Conservation (phyloP, 2,113 vertebrate species). For the Chaetops frenatus region DNA sequence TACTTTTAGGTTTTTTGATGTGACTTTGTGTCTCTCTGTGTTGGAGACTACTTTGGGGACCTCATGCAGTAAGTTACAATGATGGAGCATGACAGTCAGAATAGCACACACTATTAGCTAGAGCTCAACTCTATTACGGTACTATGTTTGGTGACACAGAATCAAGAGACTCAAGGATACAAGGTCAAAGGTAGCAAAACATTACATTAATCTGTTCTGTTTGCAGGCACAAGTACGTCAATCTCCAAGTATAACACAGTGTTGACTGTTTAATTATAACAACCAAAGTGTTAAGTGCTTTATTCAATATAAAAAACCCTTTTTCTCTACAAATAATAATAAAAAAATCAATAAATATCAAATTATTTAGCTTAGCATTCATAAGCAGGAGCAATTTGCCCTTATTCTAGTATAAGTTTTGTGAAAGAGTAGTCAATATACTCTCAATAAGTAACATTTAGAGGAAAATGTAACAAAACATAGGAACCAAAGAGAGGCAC, state of each 20-base stretch:
- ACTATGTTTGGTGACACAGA: constrained; percentile 82
- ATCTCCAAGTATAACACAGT: constrained; percentile 69
- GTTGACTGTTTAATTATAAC: constrained; percentile 74
- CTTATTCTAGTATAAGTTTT: constrained; percentile 36
- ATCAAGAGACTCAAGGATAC: constrained; percentile 85
- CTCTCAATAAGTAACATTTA: constrained; percentile 13
- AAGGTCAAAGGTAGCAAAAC: constrained; percentile 89
- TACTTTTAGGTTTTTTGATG: constrained; percentile 66
- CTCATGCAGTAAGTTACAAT: constrained; percentile 84
- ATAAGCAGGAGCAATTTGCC: not conserved
- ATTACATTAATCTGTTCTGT: constrained; percentile 86
- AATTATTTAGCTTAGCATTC: not conserved
- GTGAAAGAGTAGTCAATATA: not conserved
- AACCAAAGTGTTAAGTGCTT: constrained; percentile 40
- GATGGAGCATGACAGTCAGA: constrained; percentile 89
- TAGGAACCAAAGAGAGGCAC: not conserved
- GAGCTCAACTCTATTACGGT: constrained; percentile 84
- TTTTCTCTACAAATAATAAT: not conserved
- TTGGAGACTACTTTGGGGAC: constrained; percentile 79
- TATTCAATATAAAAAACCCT: not conserved
- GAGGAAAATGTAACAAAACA: not conserved
- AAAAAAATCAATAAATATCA: not conserved
- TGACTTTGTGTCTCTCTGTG: constrained; percentile 61
- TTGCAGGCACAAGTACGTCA: constrained; percentile 69
- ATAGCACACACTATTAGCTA: constrained; percentile 85